Evolutionary conservation across 2,888 invertebrate species (phyloP).

Genomic region (Timandra comae): DNA sequence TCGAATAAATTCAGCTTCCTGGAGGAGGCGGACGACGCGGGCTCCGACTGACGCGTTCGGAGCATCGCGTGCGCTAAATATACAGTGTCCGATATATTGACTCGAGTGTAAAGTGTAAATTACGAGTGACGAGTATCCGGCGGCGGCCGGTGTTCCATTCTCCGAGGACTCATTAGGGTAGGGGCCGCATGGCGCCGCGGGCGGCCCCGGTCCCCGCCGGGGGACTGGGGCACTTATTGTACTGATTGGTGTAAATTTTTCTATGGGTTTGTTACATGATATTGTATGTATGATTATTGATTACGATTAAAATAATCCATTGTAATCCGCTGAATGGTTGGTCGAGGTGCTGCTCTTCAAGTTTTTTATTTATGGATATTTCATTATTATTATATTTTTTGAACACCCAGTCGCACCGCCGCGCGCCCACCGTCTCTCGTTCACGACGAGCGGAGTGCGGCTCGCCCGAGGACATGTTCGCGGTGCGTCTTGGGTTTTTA

Average conservation of each 20-base stretch:
- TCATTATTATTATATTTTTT: slow-evolving; percentile 20
- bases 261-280: slow-evolving; percentile 68
- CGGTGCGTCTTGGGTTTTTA: too few relatives aligned
- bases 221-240: slow-evolving; percentile 65
- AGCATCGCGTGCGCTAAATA: too few relatives aligned
- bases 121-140: slow-evolving; percentile 60
- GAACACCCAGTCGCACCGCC: neutral
- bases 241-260: slow-evolving; percentile 74
- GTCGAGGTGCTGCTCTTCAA: slow-evolving; percentile 13
- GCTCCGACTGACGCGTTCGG: slow-evolving; percentile 52
- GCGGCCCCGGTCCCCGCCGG: slow-evolving; percentile 55
- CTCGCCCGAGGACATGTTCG: too few relatives aligned
- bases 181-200: slow-evolving; percentile 4
- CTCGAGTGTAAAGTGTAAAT: slow-evolving; percentile 73
- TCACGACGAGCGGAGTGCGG: too few relatives aligned
- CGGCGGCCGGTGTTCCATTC: slow-evolving; percentile 49
- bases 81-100: slow-evolving; percentile 48
- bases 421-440: too few relatives aligned
- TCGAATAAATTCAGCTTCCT: slow-evolving; percentile 87
- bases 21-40: slow-evolving; percentile 80
- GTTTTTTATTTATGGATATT: slow-evolving; percentile 30
- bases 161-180: slow-evolving; percentile 10
- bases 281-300: slow-evolving; percentile 37
- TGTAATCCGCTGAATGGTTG: slow-evolving; percentile 13
- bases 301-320: slow-evolving; percentile 17